Conservation (phyloP, 1,140 invertebrate genomes). For the Eupeodes corollae region DNA sequence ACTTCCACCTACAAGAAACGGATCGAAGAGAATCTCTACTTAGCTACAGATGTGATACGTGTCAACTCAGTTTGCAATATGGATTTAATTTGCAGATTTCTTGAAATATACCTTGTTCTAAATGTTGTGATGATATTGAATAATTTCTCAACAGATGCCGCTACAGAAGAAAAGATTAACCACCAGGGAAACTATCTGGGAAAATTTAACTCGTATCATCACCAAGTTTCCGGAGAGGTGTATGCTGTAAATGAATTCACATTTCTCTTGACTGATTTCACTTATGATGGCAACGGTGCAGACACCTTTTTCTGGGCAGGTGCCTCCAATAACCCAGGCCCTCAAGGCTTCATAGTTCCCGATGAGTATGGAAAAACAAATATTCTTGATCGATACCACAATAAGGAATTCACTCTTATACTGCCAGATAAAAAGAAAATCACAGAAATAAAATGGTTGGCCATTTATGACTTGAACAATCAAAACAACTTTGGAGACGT, state of each 20-base stretch:
- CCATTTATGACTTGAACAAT: conserved; percentile 73
- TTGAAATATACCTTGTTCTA: no score
- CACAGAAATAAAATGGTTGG: conserved; percentile 80
- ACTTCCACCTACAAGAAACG: no score
- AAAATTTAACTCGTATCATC: conserved; percentile 83
- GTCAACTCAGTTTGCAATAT: no score
- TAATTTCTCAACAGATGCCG: conserved; percentile 4
- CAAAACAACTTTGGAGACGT: conserved; percentile 85
- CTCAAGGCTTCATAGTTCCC: conserved; percentile 82
- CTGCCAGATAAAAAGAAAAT: conserved; percentile 80
- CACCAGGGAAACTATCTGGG: conserved; percentile 73
- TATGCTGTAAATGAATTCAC: conserved; percentile 84
- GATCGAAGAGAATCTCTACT: no score
- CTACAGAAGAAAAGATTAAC: conserved; percentile 49
- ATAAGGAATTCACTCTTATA: conserved; percentile 72
- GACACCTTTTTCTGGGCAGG: conserved; percentile 91
- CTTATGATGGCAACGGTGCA: conserved; percentile 81
- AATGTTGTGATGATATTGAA: no score
- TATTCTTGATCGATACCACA: conserved; percentile 70
- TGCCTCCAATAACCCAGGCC: conserved; percentile 70
- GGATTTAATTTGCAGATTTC: no score
- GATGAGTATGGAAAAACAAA: conserved; percentile 84
- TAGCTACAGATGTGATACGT: no score
- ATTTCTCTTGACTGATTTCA: conserved; percentile 69
- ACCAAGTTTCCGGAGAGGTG: conserved; percentile 73